Base-by-base conservation (phyloP, 1,140 invertebrate species). In the Drosophila simulans region DNA sequence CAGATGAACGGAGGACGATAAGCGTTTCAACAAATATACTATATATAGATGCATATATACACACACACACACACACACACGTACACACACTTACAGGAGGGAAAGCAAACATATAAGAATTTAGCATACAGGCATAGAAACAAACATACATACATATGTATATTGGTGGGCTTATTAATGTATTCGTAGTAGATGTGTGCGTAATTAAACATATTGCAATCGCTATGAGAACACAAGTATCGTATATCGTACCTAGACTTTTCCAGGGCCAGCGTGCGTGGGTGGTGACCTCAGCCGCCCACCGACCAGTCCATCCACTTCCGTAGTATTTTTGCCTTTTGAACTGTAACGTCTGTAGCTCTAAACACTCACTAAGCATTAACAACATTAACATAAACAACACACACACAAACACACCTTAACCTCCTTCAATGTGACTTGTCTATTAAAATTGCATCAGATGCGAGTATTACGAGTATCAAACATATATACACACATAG, bases 381-480 rank as follows among this genome's bases (percentile, higher is more conserved):
- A 42, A 31, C 31, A 31, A 27, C 25, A 27, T 22, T 2, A 22
- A 22, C 25, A 27, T 5, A 48, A 27, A 62, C 39, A 27, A 62
- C 39, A 72, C 25, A 57, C 54, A 51, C 48, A 55, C 40, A 57
- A 62, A 51, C 48, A 70, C 27, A 70, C 27, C 42, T 65, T 75
- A 88, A 88, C 84, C 84, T 88, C 84, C 84, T 89, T 89, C 80
- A 89, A 89, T 89, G 84, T 89, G 84, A 89, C 84, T 89, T 89
- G 84, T 89, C 84, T 89, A 89, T 84, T 89, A 77, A 77, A 74
- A 76, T 43, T 52, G 83, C 76, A 86, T 86, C 78, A 79, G 83
- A 88, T 86, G 83, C 81, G 84, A 71, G 22, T 22, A 81, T 68
- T 65, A 37, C 59, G 63, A 65, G 13, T 58, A 66, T 77, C 48